These are phyloP conservation scores for Rotaria magnacalcarata DNA, from an alignment of 2,888 invertebrate species.

Conservation along the genomic window DNA sequence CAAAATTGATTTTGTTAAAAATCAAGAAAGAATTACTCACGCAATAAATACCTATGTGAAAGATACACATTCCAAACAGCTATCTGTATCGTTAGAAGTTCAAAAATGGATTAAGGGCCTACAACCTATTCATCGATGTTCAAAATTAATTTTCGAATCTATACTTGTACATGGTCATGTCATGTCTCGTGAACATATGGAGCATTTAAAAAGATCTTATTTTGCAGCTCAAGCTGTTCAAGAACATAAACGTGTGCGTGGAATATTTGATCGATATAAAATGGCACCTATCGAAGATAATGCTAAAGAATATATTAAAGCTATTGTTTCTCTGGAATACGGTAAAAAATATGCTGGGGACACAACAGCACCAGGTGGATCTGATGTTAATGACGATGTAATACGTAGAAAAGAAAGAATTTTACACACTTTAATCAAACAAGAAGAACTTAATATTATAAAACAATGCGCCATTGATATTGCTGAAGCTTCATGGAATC, in stretches of 20 bases:
- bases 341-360: not conserved
- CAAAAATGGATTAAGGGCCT: not conserved
- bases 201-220: not conserved
- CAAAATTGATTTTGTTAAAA: not conserved
- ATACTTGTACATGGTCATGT: constrained; percentile 35
- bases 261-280: not conserved
- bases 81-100: not conserved
- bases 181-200: constrained; percentile 27
- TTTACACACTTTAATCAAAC: not conserved
- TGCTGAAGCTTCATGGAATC: not conserved
- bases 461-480: not conserved
- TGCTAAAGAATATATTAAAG: not conserved
- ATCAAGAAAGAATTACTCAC: not conserved
- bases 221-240: constrained; percentile 23
- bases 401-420: not conserved
- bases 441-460: not conserved
- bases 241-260: constrained; percentile 12
- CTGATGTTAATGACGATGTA: not conserved
- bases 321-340: not conserved
- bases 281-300: not conserved
- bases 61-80: not conserved
- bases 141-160: not conserved
- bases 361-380: no score
- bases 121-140: constrained; percentile 20
- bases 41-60: not conserved